Percentiles rank a stretch among this genome's conserved stretches.
Conservation (phyloP, 2,888 invertebrate genomes). For the Saturnia japonica region DNA sequence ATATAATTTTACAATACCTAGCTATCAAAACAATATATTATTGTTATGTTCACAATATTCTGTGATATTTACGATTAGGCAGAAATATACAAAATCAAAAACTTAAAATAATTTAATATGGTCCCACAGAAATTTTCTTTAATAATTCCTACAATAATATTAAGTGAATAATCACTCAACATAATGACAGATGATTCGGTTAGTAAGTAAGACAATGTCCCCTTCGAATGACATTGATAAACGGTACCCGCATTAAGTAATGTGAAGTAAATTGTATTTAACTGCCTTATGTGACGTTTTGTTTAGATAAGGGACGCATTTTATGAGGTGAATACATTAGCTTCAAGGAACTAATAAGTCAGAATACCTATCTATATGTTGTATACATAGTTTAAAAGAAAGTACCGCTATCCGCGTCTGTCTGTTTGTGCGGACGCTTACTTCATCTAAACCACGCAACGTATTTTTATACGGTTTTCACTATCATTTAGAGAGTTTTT, state of each 20-base stretch:
- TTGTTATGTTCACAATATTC: no score
- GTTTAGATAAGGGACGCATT: conserved; percentile 14
- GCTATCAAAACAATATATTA: no score
- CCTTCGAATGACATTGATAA: conserved; percentile 22
- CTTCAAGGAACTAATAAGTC: neutral
- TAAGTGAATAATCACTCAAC: neutral
- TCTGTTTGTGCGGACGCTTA: no score
- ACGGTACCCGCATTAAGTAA: conserved; percentile 31
- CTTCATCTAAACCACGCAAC: no score
- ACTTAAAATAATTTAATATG: neutral
- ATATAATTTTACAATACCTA: no score
- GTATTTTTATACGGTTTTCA: no score
- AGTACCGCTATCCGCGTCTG: no score
- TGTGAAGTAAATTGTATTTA: conserved; percentile 18
- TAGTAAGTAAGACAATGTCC: conserved; percentile 11
- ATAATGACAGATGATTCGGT: conserved; percentile 11
- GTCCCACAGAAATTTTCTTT: neutral
- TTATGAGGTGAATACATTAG: conserved; percentile 14
- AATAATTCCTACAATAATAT: neutral
- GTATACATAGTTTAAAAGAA: no score
- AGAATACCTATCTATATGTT: neutral
- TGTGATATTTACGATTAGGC: no score
- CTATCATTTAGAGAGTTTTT: no score
- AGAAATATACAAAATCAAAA: no score
- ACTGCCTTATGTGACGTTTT: conserved; percentile 15